Percentiles rank a stretch among this genome's conserved stretches.
These are phyloP conservation scores for Himalopsyche kuldschensis DNA, from an alignment of 2,888 invertebrate genomes.

Conservation along the genomic window DNA sequence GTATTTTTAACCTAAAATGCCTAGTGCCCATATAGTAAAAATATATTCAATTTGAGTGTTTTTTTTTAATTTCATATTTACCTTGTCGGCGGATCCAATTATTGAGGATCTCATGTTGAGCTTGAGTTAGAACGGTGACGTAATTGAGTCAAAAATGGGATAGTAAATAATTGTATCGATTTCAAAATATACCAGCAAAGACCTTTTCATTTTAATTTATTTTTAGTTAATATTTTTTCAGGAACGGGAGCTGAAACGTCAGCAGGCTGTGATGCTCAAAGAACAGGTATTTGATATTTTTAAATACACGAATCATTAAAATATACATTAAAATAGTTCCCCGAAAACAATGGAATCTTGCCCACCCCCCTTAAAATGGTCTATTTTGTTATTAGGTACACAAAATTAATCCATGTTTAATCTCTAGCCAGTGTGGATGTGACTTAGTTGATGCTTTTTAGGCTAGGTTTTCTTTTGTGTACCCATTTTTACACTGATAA, in stretches of 20 bases:
- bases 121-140: too few species aligned
- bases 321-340: neutral
- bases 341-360: neutral
- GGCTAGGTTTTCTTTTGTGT: neutral
- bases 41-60: too few species aligned
- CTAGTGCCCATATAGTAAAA: too few species aligned
- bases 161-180: too few species aligned
- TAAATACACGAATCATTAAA: neutral
- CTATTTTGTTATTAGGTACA: neutral
- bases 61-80: too few species aligned
- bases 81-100: too few species aligned
- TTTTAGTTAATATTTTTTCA: conserved; percentile 53
- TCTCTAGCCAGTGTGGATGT: neutral
- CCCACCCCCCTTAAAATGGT: neutral
- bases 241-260: conserved; percentile 89
- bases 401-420: neutral
- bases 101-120: too few species aligned
- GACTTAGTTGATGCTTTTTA: neutral
- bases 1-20: too few species aligned
- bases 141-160: too few species aligned
- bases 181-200: too few species aligned
- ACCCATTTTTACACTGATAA: neutral
- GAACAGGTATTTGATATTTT: conserved; percentile 74
- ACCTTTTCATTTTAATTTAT: neutral
- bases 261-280: conserved; percentile 84